Percentiles rank a stretch among this genome's conserved stretches.
These are phyloP conservation scores for Anthoscopus minutus DNA, from an alignment of 2,113 vertebrate species.

Conservation along the genomic window DNA sequence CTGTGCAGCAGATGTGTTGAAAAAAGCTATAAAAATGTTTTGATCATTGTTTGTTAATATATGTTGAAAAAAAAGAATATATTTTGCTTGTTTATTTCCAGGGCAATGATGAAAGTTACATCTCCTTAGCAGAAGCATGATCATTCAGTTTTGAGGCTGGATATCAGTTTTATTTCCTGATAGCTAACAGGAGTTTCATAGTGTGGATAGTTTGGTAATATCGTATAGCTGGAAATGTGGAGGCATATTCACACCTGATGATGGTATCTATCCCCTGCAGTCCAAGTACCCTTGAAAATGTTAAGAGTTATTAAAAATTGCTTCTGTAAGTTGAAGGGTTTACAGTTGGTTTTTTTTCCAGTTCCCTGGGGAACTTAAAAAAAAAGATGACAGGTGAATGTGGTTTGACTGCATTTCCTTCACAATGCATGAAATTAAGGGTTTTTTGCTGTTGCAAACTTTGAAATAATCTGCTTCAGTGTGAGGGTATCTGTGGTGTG, in stretches of 20 bases:
- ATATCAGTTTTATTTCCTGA: neutral
- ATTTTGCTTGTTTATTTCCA: neutral
- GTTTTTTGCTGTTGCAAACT: neutral
- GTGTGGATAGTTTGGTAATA: neutral
- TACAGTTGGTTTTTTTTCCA: neutral
- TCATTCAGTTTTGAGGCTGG: neutral
- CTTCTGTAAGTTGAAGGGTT: neutral
- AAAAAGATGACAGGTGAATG: neutral
- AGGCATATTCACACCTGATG: neutral
- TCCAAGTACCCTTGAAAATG: neutral
- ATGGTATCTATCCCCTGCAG: neutral
- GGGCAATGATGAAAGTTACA: neutral
- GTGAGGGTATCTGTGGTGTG: neutral
- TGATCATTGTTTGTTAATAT: accelerated
- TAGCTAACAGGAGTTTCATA: neutral
- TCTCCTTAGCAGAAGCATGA: neutral
- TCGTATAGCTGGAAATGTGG: neutral
- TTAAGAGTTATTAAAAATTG: neutral
- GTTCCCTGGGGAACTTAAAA: neutral
- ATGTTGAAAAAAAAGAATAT: neutral
- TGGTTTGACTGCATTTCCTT: neutral
- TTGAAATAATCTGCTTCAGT: neutral
- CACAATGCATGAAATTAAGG: neutral
- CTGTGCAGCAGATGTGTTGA: neutral
- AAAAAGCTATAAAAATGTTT: neutral